Evolutionary conservation across 2,888 invertebrate genomes (phyloP).

Genomic region (Tenthredo mesomela): DNA sequence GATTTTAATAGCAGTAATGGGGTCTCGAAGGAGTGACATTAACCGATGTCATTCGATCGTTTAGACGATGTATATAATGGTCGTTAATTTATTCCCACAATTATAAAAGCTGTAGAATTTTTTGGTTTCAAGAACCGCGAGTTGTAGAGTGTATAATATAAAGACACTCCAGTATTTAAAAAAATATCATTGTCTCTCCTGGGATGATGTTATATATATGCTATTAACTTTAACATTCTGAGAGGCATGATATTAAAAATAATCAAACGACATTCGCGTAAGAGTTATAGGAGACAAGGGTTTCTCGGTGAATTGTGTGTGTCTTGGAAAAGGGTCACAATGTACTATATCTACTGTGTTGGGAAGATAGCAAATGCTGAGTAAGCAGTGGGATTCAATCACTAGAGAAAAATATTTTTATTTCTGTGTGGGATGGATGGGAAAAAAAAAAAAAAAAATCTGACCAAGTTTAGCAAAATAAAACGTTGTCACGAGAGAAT

Average conservation of each 20-base stretch:
- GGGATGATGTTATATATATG: not conserved
- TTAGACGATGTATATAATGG: not conserved
- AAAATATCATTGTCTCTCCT: not conserved
- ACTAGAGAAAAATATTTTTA: conserved; percentile 21
- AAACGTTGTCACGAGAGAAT: too few relatives aligned
- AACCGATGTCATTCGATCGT: not conserved
- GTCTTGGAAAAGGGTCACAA: conserved; percentile 19
- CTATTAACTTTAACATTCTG: not conserved
- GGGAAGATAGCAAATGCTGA: conserved; percentile 2
- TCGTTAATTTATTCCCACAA: not conserved
- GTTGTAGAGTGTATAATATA: not conserved
- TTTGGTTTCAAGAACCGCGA: not conserved
- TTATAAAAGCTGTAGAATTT: not conserved
- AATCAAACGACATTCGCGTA: conserved; percentile 18
- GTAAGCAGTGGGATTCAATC: conserved; percentile 28
- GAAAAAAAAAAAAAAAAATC: not conserved
- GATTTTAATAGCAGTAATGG: not conserved
- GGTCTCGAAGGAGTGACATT: not conserved
- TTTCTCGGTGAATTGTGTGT: conserved; percentile 10
- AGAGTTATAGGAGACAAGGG: conserved; percentile 3
- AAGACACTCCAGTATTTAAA: not conserved
- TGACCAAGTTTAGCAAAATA: not conserved
- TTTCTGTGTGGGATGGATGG: not conserved
- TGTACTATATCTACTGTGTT: not conserved
- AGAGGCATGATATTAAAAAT: not conserved